Evolutionary conservation across 2,888 invertebrate species (phyloP).

Genomic region (Cheilosia variabilis): DNA sequence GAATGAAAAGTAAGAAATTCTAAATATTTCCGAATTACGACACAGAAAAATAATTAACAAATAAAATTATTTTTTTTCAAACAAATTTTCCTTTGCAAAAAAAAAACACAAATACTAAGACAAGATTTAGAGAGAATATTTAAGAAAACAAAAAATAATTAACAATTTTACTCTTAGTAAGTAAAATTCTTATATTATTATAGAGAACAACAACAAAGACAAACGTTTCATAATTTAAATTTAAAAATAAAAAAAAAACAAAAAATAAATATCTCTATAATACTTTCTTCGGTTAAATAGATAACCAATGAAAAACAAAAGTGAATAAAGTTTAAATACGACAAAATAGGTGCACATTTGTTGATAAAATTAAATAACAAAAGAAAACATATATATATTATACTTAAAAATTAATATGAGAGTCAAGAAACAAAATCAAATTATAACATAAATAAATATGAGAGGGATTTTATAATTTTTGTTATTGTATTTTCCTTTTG

Average conservation of each 20-base stretch:
- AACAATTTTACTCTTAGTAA: slow-evolving; percentile 52
- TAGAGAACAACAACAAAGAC: slow-evolving; percentile 56
- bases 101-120: slow-evolving; percentile 20
- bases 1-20: slow-evolving; percentile 40
- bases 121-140: slow-evolving; percentile 47
- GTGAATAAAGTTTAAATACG: slow-evolving; percentile 70
- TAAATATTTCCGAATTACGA: slow-evolving; percentile 64
- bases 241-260: slow-evolving; percentile 21
- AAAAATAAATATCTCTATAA: slow-evolving; percentile 41
- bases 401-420: slow-evolving; percentile 22
- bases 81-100: slow-evolving; percentile 42
- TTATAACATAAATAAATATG: slow-evolving; percentile 29
- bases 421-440: slow-evolving; percentile 38
- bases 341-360: slow-evolving; percentile 69
- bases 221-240: slow-evolving; percentile 75
- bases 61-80: slow-evolving; percentile 22
- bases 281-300: slow-evolving; percentile 65
- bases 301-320: slow-evolving; percentile 62
- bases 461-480: neutral
- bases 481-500: neutral
- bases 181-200: slow-evolving; percentile 55
- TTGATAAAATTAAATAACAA: slow-evolving; percentile 74
- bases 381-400: slow-evolving; percentile 43
- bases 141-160: slow-evolving; percentile 38
- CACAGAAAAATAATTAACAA: slow-evolving; percentile 60